Evolutionary conservation across 2,113 vertebrate genomes (phyloP), one percentile per base, ranked within the genome.

Genomic region (Lagenorhynchus albirostris): DNA sequence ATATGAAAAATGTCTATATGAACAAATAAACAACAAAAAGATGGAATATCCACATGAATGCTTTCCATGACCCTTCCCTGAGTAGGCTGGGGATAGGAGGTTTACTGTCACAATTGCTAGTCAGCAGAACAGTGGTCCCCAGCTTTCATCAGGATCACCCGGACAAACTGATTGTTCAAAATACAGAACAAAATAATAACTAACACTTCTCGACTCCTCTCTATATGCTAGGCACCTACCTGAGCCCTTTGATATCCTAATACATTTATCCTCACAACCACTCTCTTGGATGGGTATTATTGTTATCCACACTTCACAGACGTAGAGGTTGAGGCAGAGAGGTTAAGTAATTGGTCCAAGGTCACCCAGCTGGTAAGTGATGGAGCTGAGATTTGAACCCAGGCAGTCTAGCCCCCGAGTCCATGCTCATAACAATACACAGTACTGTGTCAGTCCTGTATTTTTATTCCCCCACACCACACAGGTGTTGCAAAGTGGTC

Each of bases 31-130:
- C 26, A 71, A 31, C n/a, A 58, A 10, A 73, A 14, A 47, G 31
- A 11, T 33, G 14, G 7, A 0, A 3, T 26, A 12, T 15, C 50
- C n/a, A 81, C 44, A 36, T 8, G 53, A 58, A 63, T 8, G 55
- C 53, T 65, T 38, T 25, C 18, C 50, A 65, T 11, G 36, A 15
- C 11, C 55, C 23, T 73, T 12, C 44, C 53, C 58, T 67, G 53
- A 50, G 9, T 33, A 36, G 18, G 63, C 7, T 73, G 44, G 36
- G 41, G 73, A 33, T 44, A n/a, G n/a, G 41, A 44, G 17, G 17
- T 71, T 44, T 26, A 85, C 36, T 2, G 8, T 47, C 23, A 73
- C 11, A 6, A 8, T 50, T 1, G 0, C 36, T 38, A 11, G 10
- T 63, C 62, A 70, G n/a, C 53, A 53, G 15, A 70, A 31, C n/a